Evolutionary conservation across 2,797 vertebrate species (phyloP), one percentile per base, ranked within the genome.

Genomic region (Lerista edwardsae): DNA sequence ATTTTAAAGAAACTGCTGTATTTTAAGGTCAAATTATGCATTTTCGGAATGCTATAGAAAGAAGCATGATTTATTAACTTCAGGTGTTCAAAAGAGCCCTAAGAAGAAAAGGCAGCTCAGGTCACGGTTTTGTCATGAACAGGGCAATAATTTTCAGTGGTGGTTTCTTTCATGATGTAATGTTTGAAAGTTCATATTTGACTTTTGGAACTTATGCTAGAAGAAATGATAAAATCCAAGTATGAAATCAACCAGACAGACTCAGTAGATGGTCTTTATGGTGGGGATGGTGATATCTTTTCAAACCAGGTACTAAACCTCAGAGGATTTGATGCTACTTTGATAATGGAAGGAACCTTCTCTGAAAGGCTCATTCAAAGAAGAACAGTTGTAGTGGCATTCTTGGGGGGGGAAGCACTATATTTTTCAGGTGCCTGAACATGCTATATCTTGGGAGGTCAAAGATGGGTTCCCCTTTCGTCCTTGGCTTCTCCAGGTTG

Each of bases 21-120:
- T 83, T 83, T 83, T 83, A 59, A 68, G 31, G 34, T 59, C 6
- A 68, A 76, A 68, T 83, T 83, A 83, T 68, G 34, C 34, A 75
- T 83, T 76, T 82, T 74, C 57, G 25, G 47, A 68, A 76, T 68
- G 47, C 27, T 69, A 59, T 21, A 76, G 27, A 36, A 57, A 59
- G 62, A 69, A 83, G 4, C 39, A 68, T 68, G 21, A 59, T 81
- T 73, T 61, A 47, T 83, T 76, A 65, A 41, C 65, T 47, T 71
- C 55, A 62, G n/a, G 6, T 84, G 23, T 29, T 25, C 57, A 27
- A 78, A 78, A 34, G 19, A 34, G 23, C 17, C 29, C 25, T 62
- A 31, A 34, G 47, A 78, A 78, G 55, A 47, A 71, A 68, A 25
- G 14, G 41, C n/a, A 29, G 39, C 17, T 79, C 14, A 47, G n/a